Base-by-base conservation (phyloP, 2,797 vertebrate species). In the Spatula clypeata region DNA sequence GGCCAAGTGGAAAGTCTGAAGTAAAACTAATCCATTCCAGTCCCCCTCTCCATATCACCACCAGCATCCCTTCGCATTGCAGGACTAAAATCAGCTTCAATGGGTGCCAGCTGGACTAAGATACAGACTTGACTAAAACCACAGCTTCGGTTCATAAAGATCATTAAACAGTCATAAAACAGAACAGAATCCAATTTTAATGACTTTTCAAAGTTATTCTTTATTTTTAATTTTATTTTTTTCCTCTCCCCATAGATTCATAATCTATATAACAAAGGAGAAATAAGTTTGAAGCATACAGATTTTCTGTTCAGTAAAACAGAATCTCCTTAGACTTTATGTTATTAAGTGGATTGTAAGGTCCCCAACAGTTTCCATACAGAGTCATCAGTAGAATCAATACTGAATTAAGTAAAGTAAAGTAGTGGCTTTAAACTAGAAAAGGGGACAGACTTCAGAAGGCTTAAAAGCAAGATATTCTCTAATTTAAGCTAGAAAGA, bases 401-500 rank as follows among this genome's bases (percentile, higher is more conserved):
- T 49, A 67, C 74, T 34, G 3, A 57, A 51, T 82, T 19, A 45
- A 62, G 6, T 57, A 13, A 29, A 9, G 20, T 40, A 27, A 64
- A 15, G 9, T 32, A 51, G 3, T 32, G 7, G 0, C 45, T 86
- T 87, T 77, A 6, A 64, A 71, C 6, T 13, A 36, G 4, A 27
- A 83, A 47, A 69, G 2, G 1, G 15, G 3, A 32, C 3, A 62
- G 29, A 31, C 76, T 80, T 81, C 70, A 61, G 23, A 80, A 80
- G 8, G 1, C 18, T 69, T 70, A 34, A 69, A 80, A 85, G 1
- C n/a, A 69, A 69, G 5, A 75, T 57, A 61, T 76, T 27, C 1
- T 77, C 8, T 8, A 49, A 51, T 61, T 79, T 62, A 42, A 55
- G 3, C 6, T 45, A n/a, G n/a, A 66, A 96, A 94, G 76, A 70